Evolutionary conservation across 1,140 invertebrate species (phyloP), one percentile per base, ranked within the genome.

Genomic region (Acromyrmex charruanus): DNA sequence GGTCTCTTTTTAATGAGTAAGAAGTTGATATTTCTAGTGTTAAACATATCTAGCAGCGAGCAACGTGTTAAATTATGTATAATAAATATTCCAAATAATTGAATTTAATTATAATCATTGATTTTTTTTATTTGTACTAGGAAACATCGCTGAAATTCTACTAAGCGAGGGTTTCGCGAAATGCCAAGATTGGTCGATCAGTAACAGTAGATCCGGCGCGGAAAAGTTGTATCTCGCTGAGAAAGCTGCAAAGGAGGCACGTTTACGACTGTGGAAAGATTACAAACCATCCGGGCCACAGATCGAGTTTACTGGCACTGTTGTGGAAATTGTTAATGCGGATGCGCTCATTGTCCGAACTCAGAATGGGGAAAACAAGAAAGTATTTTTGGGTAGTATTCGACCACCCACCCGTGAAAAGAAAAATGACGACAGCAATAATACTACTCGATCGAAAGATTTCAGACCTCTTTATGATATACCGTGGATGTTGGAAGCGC

Each of bases 101-200:
- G 12, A 53, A 28, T n/a, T 63, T 63, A 31, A 21, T 79, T 65
- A 14, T 18, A 51, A 10, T 58, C 25, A 28, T 18, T 14, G 9
- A 5, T 25, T 35, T 44, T 31, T 55, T 84, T 58, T 72, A 74
- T 63, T 77, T 10, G 1, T 39, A 49, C 72, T 92, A 97, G 98
- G 98, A 87, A 99, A 99, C 93, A 99, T 99, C 95, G 99, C 99
- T 0, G 99, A 99, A 93, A 96, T 97, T 63, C 95, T 99, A 59
- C 93, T 99, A 71, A 97, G 95, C 69, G 98, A 99, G 95, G 99
- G 99, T 31, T 98, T 99, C 92, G 99, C 99, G 0, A 97, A 97
- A 93, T 99, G 99, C 93, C 98, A 99, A n/a, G 99, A 99, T 94
- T 99, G 99, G 99, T 99, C 98, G 10, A 98, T 99, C 95, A 97